Evolutionary conservation across 92 coral and sea anemone genomes (phyloP).

Genomic region (Muricea muricata): DNA sequence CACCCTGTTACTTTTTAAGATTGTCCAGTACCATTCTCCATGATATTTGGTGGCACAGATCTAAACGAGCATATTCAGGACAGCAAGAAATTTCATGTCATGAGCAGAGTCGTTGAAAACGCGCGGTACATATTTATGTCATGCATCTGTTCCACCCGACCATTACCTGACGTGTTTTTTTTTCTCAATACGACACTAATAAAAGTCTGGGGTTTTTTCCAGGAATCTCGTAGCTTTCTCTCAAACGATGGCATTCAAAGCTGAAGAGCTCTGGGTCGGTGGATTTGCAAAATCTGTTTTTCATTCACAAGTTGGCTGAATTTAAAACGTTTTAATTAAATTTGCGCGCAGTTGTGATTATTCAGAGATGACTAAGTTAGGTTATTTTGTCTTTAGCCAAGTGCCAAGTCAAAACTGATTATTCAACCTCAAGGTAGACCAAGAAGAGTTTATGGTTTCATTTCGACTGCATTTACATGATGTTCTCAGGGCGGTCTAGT

Average conservation of each 20-base stretch:
- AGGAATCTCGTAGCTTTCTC: conserved; percentile 90
- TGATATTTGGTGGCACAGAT: conserved; percentile 97
- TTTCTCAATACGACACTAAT: too few relatives aligned
- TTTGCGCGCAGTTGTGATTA: too few relatives aligned
- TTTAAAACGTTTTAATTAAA: too few relatives aligned
- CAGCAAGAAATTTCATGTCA: conserved; percentile 60
- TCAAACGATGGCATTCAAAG: conserved; percentile 75
- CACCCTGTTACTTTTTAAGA: too few relatives aligned
- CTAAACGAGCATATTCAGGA: conserved; percentile 74
- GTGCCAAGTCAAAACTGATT: conserved; percentile 62
- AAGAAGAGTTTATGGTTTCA: neutral
- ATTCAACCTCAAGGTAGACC: conserved; percentile 85
- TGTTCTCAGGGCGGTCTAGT: too few relatives aligned
- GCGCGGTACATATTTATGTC: conserved; percentile 67
- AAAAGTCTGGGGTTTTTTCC: neutral
- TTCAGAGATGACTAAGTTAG: too few relatives aligned
- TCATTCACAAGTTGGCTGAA: too few relatives aligned
- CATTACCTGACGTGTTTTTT: too few relatives aligned
- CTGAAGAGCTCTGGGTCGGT: conserved; percentile 80
- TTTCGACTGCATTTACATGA: too few relatives aligned
- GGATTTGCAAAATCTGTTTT: neutral
- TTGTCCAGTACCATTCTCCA: conserved; percentile 80
- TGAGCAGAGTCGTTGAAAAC: conserved; percentile 74
- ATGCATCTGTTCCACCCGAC: neutral
- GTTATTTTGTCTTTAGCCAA: conserved; percentile 65